Percentiles rank a stretch among this genome's conserved stretches.
Conservation (phyloP, 2,113 vertebrate genomes). For the Amazona guildingii region DNA sequence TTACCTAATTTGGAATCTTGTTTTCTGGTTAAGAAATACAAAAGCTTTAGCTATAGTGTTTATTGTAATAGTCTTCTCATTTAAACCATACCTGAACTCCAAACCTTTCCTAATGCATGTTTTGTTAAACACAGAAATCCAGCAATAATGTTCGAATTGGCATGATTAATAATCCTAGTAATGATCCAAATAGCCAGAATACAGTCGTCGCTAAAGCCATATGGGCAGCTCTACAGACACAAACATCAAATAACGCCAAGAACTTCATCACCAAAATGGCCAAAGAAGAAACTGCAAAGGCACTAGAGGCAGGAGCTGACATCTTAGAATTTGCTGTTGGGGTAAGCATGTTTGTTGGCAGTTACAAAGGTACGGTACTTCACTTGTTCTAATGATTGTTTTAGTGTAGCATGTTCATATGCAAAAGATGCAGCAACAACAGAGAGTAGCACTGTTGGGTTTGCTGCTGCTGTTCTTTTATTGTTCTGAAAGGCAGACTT, state of each 20-base stretch:
- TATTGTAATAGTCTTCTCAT: background rate
- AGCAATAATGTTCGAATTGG: conserved; percentile 92
- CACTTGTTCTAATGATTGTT: background rate
- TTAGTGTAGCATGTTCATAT: background rate
- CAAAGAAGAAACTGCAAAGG: conserved; percentile 87
- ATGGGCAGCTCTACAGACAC: conserved; percentile 93
- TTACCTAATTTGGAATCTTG: background rate
- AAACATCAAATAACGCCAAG: conserved; percentile 91
- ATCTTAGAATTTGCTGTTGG: conserved; percentile 88
- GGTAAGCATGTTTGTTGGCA: conserved; percentile 73
- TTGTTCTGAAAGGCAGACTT: background rate
- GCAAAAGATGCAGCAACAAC: background rate
- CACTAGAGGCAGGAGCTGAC: conserved; percentile 80
- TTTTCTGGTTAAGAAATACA: background rate
- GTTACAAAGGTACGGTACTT: background rate
- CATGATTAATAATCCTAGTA: conserved; percentile 90
- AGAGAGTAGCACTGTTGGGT: background rate
- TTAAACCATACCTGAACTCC: background rate
- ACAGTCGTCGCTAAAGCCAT: conserved; percentile 84
- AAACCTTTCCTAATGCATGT: background rate
- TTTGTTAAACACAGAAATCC: conserved; percentile 76
- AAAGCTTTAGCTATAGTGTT: background rate
- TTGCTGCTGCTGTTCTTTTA: background rate
- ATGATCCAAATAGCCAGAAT: conserved; percentile 68
- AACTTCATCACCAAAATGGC: conserved; percentile 97